Conservation (phyloP, 2,888 invertebrate species). For the Torymus aiolomorphi region DNA sequence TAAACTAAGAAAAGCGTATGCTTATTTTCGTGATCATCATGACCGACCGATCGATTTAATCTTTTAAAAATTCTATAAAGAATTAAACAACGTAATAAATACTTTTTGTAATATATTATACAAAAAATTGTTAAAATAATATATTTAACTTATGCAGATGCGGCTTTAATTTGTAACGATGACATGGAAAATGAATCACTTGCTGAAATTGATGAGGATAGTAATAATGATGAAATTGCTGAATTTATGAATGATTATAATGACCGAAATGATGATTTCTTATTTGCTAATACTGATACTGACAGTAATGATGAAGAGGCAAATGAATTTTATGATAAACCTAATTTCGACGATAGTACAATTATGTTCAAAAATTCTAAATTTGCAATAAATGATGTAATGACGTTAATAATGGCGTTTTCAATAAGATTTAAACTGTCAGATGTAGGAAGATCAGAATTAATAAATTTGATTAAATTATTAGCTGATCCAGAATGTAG, state of each 20-base stretch:
- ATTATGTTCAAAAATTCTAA: not conserved
- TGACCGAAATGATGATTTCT: not conserved
- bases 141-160: not conserved
- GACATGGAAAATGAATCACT: not conserved
- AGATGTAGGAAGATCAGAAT: too few species aligned
- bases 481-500: too few species aligned
- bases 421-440: not conserved
- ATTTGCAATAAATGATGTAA: not conserved
- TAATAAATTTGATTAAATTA: too few species aligned
- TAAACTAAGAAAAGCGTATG: too few species aligned
- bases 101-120: not conserved
- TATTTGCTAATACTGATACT: not conserved
- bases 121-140: not conserved
- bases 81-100: not conserved
- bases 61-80: not conserved
- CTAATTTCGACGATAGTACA: too few species aligned
- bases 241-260: not conserved
- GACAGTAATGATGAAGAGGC: too few species aligned
- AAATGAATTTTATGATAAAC: too few species aligned
- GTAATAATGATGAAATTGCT: not conserved
- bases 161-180: not conserved
- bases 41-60: too few species aligned
- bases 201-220: too few species aligned
- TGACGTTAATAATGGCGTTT: constrained; percentile 5
- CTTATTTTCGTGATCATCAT: too few species aligned